phyloP scores from a whole-genome alignment of 2,888 invertebrate genomes.

The Drosophila gaucha region DNA sequence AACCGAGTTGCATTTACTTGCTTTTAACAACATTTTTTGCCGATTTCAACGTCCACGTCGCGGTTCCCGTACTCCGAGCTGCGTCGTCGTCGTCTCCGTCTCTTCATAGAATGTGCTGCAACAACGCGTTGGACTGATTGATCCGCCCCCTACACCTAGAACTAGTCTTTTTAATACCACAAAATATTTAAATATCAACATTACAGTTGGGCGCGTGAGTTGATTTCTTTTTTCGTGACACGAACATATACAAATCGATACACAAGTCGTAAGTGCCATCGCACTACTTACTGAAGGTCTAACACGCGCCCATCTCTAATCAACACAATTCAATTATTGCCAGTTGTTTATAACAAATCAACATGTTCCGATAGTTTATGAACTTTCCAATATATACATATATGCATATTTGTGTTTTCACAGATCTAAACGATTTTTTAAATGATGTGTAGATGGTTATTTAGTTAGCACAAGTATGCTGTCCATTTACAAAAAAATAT shows the following conservation, averaged over 20 bases:
- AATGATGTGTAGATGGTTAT: constrained; percentile 4
- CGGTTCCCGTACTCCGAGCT: constrained; percentile 25
- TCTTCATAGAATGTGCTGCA: constrained; percentile 38
- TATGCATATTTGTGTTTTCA: constrained; percentile 5
- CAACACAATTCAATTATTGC: constrained; percentile 15
- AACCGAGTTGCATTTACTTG: constrained; percentile 48
- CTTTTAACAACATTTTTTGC: constrained; percentile 51
- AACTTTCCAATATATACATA: neutral
- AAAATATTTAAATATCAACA: constrained; percentile 12
- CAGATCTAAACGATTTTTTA: constrained; percentile 1
- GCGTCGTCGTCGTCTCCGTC: constrained; percentile 34
- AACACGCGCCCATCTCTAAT: constrained; percentile 1
- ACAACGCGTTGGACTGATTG: constrained; percentile 35
- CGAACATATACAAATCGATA: neutral
- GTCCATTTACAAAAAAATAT: neutral
- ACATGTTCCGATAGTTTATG: constrained; percentile 7
- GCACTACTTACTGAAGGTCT: neutral
- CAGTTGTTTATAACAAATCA: neutral
- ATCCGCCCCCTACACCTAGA: constrained; percentile 16
- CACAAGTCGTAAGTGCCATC: neutral
- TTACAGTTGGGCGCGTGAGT: constrained; percentile 2
- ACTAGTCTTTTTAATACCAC: constrained; percentile 10
- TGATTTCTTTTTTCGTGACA: neutral
- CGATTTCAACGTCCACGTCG: constrained; percentile 37
- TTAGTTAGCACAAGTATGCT: constrained; percentile 8